phyloP scores from a whole-genome alignment of 2,888 invertebrate species.

The Apamea epomidion region DNA sequence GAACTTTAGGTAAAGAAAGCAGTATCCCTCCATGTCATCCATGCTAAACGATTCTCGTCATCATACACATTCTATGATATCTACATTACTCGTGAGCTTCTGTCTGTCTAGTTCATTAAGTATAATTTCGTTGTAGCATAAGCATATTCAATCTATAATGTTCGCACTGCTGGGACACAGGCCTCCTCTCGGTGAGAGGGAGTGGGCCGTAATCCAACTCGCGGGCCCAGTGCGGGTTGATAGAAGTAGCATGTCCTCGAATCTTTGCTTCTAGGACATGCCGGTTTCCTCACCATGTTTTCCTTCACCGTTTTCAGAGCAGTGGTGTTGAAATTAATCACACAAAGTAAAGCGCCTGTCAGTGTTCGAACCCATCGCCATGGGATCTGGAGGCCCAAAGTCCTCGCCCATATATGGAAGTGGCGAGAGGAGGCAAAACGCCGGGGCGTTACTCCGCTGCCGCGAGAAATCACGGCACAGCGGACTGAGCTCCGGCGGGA shows the following conservation, averaged over 20 bases:
- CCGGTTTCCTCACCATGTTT: neutral
- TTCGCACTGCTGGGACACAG: neutral
- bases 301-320: neutral
- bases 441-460: too few species aligned
- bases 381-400: too few species aligned
- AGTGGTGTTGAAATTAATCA: neutral
- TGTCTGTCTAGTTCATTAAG: neutral
- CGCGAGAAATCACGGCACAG: too few species aligned
- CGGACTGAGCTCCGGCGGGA: too few species aligned
- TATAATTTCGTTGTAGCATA: constrained; percentile 4
- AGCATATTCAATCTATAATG: neutral
- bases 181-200: neutral
- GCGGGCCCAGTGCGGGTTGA: neutral
- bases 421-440: too few species aligned
- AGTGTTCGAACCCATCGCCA: too few species aligned
- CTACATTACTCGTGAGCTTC: neutral
- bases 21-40: neutral
- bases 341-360: neutral
- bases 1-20: neutral
- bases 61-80: constrained; percentile 1
- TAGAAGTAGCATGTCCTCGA: neutral
- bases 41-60: neutral
- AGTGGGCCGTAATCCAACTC: neutral
- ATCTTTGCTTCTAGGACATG: neutral
- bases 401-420: too few species aligned